Evolutionary conservation across 2,888 invertebrate genomes (phyloP).

Genomic region (Chrysolina haemoptera): DNA sequence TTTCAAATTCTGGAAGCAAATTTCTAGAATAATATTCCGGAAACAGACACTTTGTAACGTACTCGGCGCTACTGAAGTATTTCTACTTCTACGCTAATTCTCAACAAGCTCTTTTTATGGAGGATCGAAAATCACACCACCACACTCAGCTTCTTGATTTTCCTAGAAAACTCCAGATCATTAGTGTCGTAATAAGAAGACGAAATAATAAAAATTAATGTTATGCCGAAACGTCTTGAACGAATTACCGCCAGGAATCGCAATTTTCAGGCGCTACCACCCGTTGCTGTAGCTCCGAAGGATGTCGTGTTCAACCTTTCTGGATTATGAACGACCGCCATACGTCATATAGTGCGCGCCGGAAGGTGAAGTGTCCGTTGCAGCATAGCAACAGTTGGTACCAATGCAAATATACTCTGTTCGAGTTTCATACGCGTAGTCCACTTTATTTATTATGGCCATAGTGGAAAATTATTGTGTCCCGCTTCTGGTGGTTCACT

Average conservation of each 20-base stretch:
- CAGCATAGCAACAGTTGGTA: slow-evolving; percentile 56
- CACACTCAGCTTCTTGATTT: too few relatives aligned
- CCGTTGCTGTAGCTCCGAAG: slow-evolving; percentile 49
- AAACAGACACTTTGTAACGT: too few relatives aligned
- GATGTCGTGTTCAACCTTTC: slow-evolving; percentile 50
- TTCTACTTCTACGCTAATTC: too few relatives aligned
- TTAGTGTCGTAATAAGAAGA: not conserved
- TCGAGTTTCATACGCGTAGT: slow-evolving; percentile 19
- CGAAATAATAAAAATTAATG: slow-evolving; percentile 3
- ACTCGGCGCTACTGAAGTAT: too few relatives aligned
- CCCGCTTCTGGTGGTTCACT: not conserved
- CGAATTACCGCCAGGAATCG: slow-evolving; percentile 29
- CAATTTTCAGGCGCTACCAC: slow-evolving; percentile 42
- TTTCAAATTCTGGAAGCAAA: too few relatives aligned
- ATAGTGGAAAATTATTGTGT: slow-evolving; percentile 7
- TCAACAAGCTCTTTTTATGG: too few relatives aligned
- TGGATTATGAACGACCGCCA: slow-evolving; percentile 53
- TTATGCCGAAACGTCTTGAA: slow-evolving; percentile 20
- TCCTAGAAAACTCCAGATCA: too few relatives aligned
- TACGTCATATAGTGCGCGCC: slow-evolving; percentile 53
- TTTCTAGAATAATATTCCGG: too few relatives aligned
- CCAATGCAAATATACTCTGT: slow-evolving; percentile 46
- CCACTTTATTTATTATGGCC: slow-evolving; percentile 23
- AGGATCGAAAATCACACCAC: too few relatives aligned
- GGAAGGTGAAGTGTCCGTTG: slow-evolving; percentile 50